Base-by-base conservation (phyloP, 2,797 vertebrate genomes). In the Sebastolobus altivelis region DNA sequence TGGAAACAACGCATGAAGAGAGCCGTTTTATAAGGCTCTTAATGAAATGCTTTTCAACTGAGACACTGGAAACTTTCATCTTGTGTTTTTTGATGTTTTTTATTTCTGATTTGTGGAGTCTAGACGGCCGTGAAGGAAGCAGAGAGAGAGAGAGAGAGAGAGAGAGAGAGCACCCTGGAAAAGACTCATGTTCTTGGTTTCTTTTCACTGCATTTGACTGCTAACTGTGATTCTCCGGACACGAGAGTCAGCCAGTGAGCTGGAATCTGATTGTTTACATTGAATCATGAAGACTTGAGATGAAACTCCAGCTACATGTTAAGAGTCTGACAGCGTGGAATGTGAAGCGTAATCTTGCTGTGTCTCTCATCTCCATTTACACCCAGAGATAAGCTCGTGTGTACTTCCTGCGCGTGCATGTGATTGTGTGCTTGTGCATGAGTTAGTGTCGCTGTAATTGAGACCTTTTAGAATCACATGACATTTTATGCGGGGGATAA, bases 391-490 rank as follows among this genome's bases (percentile, higher is more conserved):
- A 27, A 49, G 25, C 40, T 8, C 33, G 25, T 22, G 20, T 75
- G 49, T 13, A 3, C 79, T 72, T 46, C 6, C 20, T 54, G n/a
- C 3, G 1, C 12, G 38, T 65, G 68, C 54, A 31, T 72, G 54
- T 85, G 87, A 80, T 82, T 38, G 40, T 43, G 40, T 43, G 40
- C 40, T 43, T 35, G 65, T 71, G 66, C 72, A 2, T 46, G 37
- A 69, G 22, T n/a, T 43, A 35, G 52, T 46, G 72, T 69, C 55
- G 37, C 52, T 83, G 73, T 81, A 86, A 89, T 72, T 72, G 77
- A 87, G 77, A 87, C 76, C 82, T 88, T 84, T 91, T 74, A 83
- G 82, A 63, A 5, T 56, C 46, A 1, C 38, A 38, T 84, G 82
- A 78, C 81, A 77, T 86, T 88, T 85, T 72, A 75, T 80, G 54